Conservation (phyloP, 2,888 invertebrate species). For the Merodon equestris region DNA sequence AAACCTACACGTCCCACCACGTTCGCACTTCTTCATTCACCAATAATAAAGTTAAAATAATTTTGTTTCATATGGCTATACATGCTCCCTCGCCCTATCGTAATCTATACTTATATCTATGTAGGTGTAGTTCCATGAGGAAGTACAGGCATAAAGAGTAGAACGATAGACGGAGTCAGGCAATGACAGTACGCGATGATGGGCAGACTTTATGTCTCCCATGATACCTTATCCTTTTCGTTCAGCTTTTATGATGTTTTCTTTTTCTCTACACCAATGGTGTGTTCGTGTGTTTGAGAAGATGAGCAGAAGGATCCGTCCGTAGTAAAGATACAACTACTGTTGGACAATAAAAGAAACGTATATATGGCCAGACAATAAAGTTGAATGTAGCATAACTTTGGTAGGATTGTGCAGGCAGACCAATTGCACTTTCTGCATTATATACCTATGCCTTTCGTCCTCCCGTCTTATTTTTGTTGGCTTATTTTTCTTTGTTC, state of each 20-base stretch:
- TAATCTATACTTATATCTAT: no score
- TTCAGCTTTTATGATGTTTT: constrained; percentile 31
- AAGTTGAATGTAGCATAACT: constrained; percentile 13
- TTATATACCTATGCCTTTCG: no score
- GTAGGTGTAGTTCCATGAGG: no score
- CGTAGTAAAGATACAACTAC: no score
- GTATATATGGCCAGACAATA: background rate
- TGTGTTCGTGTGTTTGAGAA: no score
- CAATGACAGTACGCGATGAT: constrained; percentile 35
- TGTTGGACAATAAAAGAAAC: no score
- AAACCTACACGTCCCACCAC: background rate
- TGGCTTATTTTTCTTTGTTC: no score
- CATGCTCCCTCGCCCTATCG: no score
- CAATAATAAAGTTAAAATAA: constrained; percentile 40
- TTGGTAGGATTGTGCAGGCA: background rate
- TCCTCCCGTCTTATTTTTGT: no score
- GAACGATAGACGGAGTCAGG: no score
- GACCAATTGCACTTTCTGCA: constrained; percentile 12
- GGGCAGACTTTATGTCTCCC: constrained; percentile 57
- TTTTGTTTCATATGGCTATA: constrained; percentile 27
- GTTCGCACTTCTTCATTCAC: constrained; percentile 20
- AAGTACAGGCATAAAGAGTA: no score
- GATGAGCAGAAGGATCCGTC: no score
- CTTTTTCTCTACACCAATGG: background rate
- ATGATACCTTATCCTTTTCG: constrained; percentile 40